Evolutionary conservation across 2,888 invertebrate genomes (phyloP).

Genomic region (Colostygia pectinataria): DNA sequence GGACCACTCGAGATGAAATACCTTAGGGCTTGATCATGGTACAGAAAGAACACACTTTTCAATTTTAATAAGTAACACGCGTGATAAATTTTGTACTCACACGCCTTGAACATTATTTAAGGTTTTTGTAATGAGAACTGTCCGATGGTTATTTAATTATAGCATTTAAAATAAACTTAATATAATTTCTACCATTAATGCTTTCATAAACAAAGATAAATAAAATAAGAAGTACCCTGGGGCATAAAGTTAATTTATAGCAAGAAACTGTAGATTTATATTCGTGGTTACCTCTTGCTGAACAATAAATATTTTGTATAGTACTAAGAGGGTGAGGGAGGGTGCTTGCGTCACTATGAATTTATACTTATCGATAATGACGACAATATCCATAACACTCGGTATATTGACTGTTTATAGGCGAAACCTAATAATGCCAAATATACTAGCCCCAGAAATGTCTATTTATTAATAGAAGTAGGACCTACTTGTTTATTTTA

Average conservation of each 20-base stretch:
- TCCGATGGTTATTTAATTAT: conserved; percentile 6
- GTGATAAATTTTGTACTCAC: conserved; percentile 12
- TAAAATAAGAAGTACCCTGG: conserved; percentile 13
- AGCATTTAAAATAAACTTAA: conserved; percentile 1
- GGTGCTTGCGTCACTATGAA: conserved; percentile 67
- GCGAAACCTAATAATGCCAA: conserved; percentile 21
- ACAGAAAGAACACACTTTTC: conserved; percentile 18
- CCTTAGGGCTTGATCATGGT: not conserved
- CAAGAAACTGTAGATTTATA: conserved; percentile 27
- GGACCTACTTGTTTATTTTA: not conserved
- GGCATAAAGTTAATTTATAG: conserved; percentile 23
- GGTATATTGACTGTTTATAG: conserved; percentile 39
- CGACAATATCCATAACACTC: conserved; percentile 53
- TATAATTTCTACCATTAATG: not conserved
- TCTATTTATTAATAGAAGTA: too few species aligned
- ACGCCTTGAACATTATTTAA: conserved; percentile 13
- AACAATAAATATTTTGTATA: conserved; percentile 52
- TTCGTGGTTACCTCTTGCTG: conserved; percentile 65
- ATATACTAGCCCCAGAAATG: not conserved
- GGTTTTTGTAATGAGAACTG: conserved; percentile 14
- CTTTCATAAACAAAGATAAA: conserved; percentile 2
- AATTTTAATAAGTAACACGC: conserved; percentile 5
- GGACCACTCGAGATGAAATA: conserved; percentile 9
- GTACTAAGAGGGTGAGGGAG: conserved; percentile 64
- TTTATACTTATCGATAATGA: conserved; percentile 70